phyloP scores from a whole-genome alignment of 2,888 invertebrate genomes.

The Rotaria sp. region DNA sequence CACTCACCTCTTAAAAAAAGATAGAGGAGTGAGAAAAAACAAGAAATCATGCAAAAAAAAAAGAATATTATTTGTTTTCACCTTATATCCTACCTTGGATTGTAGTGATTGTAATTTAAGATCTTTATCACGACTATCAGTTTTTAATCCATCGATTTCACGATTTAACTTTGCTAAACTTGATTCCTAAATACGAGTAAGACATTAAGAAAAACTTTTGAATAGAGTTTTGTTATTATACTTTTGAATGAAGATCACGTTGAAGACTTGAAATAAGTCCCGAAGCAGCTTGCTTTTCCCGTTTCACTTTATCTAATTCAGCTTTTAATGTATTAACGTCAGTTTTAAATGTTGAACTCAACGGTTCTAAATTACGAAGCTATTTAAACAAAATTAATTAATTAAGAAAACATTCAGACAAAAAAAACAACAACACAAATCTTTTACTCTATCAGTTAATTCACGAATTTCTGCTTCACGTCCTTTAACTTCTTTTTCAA shows the following conservation, averaged over 20 bases:
- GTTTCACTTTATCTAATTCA: conserved; percentile 51
- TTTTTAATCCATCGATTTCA: conserved; percentile 52
- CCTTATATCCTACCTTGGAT: conserved; percentile 45
- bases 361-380: conserved; percentile 32
- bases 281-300: conserved; percentile 53
- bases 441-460: conserved; percentile 32
- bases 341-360: conserved; percentile 13
- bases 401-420: background rate
- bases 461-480: conserved; percentile 34
- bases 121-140: conserved; percentile 50
- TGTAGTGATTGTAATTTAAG: conserved; percentile 47
- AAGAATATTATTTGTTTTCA: background rate
- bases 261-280: conserved; percentile 55
- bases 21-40: no score
- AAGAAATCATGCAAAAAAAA: no score
- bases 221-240: conserved; percentile 39
- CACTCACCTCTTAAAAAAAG: no score
- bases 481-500: conserved; percentile 36
- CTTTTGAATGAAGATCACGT: conserved; percentile 53
- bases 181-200: conserved; percentile 47
- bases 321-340: conserved; percentile 44
- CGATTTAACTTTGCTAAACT: conserved; percentile 51
- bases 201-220: no score
- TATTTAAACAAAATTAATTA: background rate
- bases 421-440: background rate